Conservation (phyloP, 2,888 invertebrate species). For the Calameuta idolon region DNA sequence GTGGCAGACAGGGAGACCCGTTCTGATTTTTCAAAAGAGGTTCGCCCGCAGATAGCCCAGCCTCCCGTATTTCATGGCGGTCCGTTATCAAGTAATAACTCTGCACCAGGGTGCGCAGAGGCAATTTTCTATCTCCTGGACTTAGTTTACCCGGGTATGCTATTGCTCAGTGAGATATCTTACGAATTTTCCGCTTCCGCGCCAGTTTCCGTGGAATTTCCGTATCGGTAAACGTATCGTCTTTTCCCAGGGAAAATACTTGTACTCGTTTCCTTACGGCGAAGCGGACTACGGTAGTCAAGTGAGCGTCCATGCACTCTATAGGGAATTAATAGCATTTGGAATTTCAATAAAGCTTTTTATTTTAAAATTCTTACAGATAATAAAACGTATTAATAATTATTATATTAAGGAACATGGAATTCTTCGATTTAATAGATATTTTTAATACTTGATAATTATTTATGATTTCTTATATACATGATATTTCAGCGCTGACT, state of each 20-base stretch:
- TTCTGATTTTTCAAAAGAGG: constrained; percentile 19
- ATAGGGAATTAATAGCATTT: not conserved
- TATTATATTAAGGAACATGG: no score
- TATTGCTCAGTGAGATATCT: constrained; percentile 3
- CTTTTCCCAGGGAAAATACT: not conserved
- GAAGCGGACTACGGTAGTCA: not conserved
- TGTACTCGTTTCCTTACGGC: not conserved
- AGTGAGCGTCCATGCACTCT: not conserved
- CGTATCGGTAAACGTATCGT: not conserved
- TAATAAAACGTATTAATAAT: not conserved
- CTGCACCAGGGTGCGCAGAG: constrained; percentile 8
- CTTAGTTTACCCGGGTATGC: constrained; percentile 3
- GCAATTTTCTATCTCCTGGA: constrained; percentile 6
- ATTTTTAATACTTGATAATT: not conserved
- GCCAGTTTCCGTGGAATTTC: not conserved
- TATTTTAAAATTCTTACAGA: not conserved
- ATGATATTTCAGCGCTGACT: not conserved
- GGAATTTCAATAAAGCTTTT: not conserved
- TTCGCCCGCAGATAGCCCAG: constrained; percentile 17
- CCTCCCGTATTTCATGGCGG: constrained; percentile 21
- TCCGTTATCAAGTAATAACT: constrained; percentile 27
- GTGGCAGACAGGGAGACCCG: not conserved
- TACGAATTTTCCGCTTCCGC: not conserved
- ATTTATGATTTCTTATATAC: not conserved
- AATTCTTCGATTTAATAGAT: no score